Base-by-base conservation (phyloP, 2,113 vertebrate species). In the Leptosomus discolor region DNA sequence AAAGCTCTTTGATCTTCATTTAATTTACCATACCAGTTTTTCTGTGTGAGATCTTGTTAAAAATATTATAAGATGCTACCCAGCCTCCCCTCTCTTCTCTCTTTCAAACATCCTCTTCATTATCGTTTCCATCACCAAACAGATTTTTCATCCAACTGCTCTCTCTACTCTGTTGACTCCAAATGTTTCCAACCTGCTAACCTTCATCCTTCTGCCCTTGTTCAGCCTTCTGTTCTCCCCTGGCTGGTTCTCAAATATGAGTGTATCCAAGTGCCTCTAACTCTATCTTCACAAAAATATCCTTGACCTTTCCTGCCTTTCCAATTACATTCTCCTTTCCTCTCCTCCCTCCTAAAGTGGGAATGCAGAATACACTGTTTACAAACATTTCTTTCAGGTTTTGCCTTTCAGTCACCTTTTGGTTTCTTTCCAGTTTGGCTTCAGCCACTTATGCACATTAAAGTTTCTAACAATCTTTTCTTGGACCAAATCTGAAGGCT, bases 111-210 rank as follows among this genome's bases (percentile, higher is more conserved):
- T 92, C 94, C 65, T 89, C 80, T 92, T 95, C 91, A 75, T 94
- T 97, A 94, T 97, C 51, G 4, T 92, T 92, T 94, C 89, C 92
- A 87, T 89, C 96, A 97, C 65, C 91, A 96, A 92, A 94, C 94
- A 94, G 86, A 96, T 97, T 97, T 97, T 94, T 91, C 76, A 94
- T 95, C 96, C 97, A 97, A 97, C 87, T 97, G 96, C 92, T 96
- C 85, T 95, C 90, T 87, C 97, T 97, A 87, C 57, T 94, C 84
- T 94, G 91, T 97, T 94, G 96, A 92, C 80, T 97, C 45, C 76
- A 87, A 97, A 91, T 94, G 88, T 94, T 94, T 97, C 96, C 97
- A 97, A 96, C 92, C 92, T 96, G 96, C 74, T 97, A 97, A 96
- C 95, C 94, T 96, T 94, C 94, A 96, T 95, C 92, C 94, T 92